Evolutionary conservation across 1,140 invertebrate species (phyloP).

Genomic region (Tetragnatha versicolor): DNA sequence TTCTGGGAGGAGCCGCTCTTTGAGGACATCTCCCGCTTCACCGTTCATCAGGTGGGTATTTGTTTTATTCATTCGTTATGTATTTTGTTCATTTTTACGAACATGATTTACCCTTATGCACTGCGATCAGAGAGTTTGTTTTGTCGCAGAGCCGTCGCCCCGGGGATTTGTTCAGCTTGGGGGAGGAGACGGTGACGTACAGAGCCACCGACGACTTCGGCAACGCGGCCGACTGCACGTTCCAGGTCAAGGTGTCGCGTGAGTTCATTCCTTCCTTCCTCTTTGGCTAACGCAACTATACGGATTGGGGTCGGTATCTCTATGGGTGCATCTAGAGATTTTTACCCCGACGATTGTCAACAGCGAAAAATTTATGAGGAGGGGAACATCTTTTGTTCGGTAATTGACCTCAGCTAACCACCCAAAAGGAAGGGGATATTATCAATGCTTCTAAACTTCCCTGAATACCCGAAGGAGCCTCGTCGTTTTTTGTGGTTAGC

Average conservation of each 20-base stretch:
- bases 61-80: background rate
- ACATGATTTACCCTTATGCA: too few species aligned
- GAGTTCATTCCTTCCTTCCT: background rate
- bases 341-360: too few species aligned
- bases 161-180: conserved; percentile 5
- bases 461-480: too few species aligned
- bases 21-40: conserved; percentile 3
- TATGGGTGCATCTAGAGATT: too few species aligned
- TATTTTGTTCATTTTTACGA: background rate
- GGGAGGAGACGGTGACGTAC: conserved; percentile 15
- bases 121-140: background rate
- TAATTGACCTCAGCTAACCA: too few species aligned
- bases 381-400: too few species aligned
- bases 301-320: too few species aligned
- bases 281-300: background rate
- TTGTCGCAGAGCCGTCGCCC: background rate
- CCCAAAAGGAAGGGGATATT: too few species aligned
- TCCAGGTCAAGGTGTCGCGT: conserved; percentile 37
- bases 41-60: background rate
- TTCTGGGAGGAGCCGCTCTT: conserved; percentile 31
- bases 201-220: background rate
- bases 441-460: too few species aligned
- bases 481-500: too few species aligned
- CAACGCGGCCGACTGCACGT: conserved; percentile 1
- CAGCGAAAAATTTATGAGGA: too few species aligned